Percentiles rank a stretch among this genome's conserved stretches.
phyloP scores from a whole-genome alignment of 2,797 vertebrate genomes.

The Apogon hyalosoma region DNA sequence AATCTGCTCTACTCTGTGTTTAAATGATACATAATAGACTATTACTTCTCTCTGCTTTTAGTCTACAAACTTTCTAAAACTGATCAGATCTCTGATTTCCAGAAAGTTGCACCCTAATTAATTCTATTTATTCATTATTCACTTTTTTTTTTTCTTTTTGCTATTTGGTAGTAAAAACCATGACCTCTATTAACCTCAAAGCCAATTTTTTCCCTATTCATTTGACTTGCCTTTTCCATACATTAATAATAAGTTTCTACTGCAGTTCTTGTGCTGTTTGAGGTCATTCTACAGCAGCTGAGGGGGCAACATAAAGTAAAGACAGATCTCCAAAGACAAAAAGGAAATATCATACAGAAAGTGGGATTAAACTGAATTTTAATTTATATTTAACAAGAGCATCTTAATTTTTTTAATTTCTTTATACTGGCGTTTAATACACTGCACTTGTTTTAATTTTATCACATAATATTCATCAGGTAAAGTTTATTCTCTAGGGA shows the following conservation, averaged over 20 bases:
- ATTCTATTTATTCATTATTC: constrained; percentile 11
- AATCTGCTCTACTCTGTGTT: background rate
- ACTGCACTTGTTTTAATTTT: too few relatives aligned
- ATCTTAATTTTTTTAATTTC: too few relatives aligned
- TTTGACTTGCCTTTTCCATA: background rate
- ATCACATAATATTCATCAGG: too few relatives aligned
- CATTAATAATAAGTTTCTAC: background rate
- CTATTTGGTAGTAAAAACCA: constrained; percentile 1
- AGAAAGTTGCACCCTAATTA: background rate
- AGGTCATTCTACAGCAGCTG: constrained; percentile 4
- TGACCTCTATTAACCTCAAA: constrained; percentile 8
- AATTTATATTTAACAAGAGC: too few relatives aligned
- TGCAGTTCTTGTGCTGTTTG: background rate
- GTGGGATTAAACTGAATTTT: too few relatives aligned
- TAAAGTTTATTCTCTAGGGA: too few relatives aligned
- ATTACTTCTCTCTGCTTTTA: constrained; percentile 12
- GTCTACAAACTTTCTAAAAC: constrained; percentile 1
- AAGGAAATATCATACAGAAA: background rate
- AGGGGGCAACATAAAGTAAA: background rate
- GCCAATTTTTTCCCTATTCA: background rate
- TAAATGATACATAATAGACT: constrained; percentile 10
- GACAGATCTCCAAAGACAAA: background rate
- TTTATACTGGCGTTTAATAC: too few relatives aligned
- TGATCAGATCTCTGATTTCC: constrained; percentile 1
- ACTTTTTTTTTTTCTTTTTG: background rate